Evolutionary conservation across 2,113 vertebrate species (phyloP), one percentile per base, ranked within the genome.

Genomic region (Porphyrio hochstetteri): DNA sequence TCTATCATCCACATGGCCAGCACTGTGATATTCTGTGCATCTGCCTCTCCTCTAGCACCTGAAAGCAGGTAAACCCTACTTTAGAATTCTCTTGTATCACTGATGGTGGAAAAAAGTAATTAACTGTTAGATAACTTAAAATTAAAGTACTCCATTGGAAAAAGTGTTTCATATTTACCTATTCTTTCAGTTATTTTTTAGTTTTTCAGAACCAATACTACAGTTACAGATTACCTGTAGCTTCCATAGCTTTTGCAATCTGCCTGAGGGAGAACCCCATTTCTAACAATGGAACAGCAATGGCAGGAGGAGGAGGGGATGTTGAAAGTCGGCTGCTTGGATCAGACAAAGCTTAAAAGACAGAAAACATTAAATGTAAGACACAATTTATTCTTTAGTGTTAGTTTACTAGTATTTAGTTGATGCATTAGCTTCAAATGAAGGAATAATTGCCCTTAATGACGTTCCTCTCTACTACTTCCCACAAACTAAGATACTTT

Each of bases 1-100:
- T 99, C 99, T 1, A 99, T 99, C 99, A 99, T 99, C 99, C 99
- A 99, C 99, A 99, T 99, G 72, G 99, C 99, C 91, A 99, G 96
- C 42, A 99, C 99, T 2, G 99, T 99, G 97, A 99, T 99, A 93
- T 99, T 99, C 97, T 99, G 99, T 44, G 99, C 99, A 85, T 99
- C 99, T 7, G 99, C 99, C 91, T 99, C 99, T 80, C 99, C 99
- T 93, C 98, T 98, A 35, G 99, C 98, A 84, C 99, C 99, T 99
- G 68, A 33, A 33, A 88, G 40, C 27, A 82, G 31, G 35, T 60
- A 84, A 84, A n/a, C 3, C 35, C 75, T 55, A 31, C 10, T 56
- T 69, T 0, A 38, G 8, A 76, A 84, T 16, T 55, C 10, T 20
- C 38, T 35, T 76, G 11, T 23, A 56, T 10, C 44, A 69, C 1